These are phyloP conservation scores for Dynastes grantii DNA, from an alignment of 2,888 invertebrate genomes.

Conservation along the genomic window DNA sequence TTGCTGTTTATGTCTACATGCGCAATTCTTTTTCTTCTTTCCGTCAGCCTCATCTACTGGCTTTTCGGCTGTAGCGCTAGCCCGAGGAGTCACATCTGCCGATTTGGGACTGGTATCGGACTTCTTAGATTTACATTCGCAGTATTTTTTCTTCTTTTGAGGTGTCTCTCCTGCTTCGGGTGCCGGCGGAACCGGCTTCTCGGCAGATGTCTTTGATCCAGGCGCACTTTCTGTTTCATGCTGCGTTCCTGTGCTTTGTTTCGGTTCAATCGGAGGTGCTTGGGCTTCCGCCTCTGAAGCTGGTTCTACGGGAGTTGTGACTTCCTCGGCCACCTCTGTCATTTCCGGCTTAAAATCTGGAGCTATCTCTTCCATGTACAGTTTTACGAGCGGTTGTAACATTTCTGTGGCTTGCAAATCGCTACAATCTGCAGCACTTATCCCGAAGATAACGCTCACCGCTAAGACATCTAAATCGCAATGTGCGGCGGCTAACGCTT, in stretches of 20 bases:
- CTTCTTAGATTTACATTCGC: too few species aligned
- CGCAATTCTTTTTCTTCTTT: too few species aligned
- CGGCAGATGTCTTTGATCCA: neutral
- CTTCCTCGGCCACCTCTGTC: neutral
- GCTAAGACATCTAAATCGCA: conserved; percentile 90
- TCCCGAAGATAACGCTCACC: conserved; percentile 91
- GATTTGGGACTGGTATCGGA: too few species aligned
- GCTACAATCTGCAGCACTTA: conserved; percentile 53
- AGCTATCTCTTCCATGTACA: neutral
- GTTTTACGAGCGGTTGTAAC: conserved; percentile 16
- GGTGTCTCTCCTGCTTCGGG: too few species aligned
- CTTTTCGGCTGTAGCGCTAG: too few species aligned
- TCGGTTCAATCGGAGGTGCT: neutral
- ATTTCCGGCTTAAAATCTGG: neutral
- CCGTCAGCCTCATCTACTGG: too few species aligned
- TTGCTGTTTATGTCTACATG: too few species aligned
- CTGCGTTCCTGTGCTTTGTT: neutral
- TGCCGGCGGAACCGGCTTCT: too few species aligned
- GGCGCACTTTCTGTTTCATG: neutral
- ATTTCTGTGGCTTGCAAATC: neutral
- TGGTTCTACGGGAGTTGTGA: neutral
- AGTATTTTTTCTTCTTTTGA: too few species aligned
- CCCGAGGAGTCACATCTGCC: too few species aligned
- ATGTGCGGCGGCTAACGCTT: conserved; percentile 88
- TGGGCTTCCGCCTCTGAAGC: neutral